Evolutionary conservation across 2,113 vertebrate genomes (phyloP).

Genomic region (Chaetura pelagica): DNA sequence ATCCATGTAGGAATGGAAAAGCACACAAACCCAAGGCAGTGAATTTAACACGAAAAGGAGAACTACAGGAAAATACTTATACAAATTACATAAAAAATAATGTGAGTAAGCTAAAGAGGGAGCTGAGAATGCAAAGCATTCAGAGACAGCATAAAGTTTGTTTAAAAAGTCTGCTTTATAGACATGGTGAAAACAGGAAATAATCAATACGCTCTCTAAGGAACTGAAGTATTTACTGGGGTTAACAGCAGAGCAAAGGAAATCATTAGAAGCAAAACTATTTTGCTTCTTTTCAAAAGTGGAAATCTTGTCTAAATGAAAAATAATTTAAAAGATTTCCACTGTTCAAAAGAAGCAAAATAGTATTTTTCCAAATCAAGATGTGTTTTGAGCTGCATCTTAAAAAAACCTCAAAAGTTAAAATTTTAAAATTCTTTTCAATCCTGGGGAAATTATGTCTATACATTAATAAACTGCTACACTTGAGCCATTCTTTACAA

Average conservation of each 20-base stretch:
- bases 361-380: neutral
- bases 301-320: neutral
- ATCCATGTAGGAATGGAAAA: neutral
- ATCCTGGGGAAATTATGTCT: neutral
- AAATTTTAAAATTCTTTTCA: neutral
- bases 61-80: neutral
- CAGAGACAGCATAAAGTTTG: neutral
- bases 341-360: neutral
- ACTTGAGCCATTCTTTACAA: neutral
- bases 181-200: neutral
- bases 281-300: neutral
- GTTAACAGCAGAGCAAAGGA: neutral
- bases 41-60: neutral
- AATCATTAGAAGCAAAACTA: neutral
- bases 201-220: neutral
- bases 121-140: neutral
- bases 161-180: neutral
- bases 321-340: neutral
- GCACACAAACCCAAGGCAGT: neutral
- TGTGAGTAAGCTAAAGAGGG: neutral
- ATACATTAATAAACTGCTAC: neutral
- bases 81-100: neutral
- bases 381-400: neutral
- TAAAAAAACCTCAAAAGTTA: neutral
- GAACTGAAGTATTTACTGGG: neutral